Evolutionary conservation across 2,888 invertebrate species (phyloP).

Genomic region (Leptarthrus brevirostris): DNA sequence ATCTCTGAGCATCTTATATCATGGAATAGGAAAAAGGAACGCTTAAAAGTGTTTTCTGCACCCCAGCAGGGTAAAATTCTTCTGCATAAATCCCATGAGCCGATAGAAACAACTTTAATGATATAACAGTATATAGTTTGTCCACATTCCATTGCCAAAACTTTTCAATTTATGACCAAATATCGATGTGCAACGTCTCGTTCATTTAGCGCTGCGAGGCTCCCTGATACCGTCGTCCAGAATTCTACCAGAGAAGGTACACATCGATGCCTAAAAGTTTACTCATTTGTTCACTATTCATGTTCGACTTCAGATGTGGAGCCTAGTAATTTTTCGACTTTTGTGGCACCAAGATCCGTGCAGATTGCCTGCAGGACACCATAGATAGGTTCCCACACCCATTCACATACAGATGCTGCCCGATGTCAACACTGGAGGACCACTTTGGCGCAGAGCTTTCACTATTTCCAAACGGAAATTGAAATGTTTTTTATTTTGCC

Average conservation of each 20-base stretch:
- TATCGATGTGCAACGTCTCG: background rate
- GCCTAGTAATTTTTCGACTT: background rate
- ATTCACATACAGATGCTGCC: background rate
- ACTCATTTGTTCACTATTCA: constrained; percentile 28
- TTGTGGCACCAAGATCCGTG: background rate
- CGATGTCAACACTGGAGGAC: constrained; percentile 10
- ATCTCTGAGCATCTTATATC: no score
- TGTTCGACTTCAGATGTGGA: constrained; percentile 23
- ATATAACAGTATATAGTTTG: background rate
- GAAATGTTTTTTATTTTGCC: constrained; percentile 26
- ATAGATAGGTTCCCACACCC: no score
- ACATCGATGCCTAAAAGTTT: background rate
- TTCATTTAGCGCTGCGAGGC: background rate
- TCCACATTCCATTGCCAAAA: constrained; percentile 30
- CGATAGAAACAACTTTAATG: background rate
- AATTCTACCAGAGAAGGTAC: no score
- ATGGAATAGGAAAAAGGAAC: background rate
- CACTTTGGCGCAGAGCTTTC: background rate
- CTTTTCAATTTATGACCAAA: constrained; percentile 14
- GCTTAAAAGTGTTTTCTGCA: background rate
- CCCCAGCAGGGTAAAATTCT: background rate
- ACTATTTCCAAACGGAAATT: constrained; percentile 11
- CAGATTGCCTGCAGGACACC: background rate
- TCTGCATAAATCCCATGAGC: constrained; percentile 13
- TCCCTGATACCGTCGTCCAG: background rate